Base-by-base conservation (phyloP, 2,888 invertebrate genomes). In the Dimorphilus gyrociliatus region DNA sequence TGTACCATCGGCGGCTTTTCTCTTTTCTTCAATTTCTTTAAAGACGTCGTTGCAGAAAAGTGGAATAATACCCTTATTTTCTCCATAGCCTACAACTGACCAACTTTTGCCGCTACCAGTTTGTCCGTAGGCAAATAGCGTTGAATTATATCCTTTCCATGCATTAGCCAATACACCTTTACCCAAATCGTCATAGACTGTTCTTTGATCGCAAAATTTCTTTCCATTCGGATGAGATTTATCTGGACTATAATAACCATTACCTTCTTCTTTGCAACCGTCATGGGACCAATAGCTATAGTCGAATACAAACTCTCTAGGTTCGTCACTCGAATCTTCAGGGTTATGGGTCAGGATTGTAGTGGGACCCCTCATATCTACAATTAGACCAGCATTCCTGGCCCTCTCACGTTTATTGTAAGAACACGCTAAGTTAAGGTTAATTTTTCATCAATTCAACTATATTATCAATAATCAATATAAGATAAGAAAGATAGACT, bases 81-180 rank as follows among this genome's bases (percentile, higher is more conserved):
- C 43, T 3, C 67, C 68, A 41, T 66, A 67, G 14, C 71, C 71
- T 8, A 71, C 66, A 37, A 71, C 63, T 4, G 70, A 69, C 58
- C 66, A 71, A 37, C 68, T 68, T 49, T 71, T 71, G 2, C 71
- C 71, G 6, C 66, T 64, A 16, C 69, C 70, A 12, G 58, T 60
- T 48, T 70, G 70, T 19, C 71, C 71, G 38, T 71, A 71, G 3
- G 70, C 70, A 46, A 71, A 69, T 26, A 72, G 50, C 3, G 69
- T 65, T 3, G 69, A 65, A 46, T 72, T 71, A 51, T 66, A 69
- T 2, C 70, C 70, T 30, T 66, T 60, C 67, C 69, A 69, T 0
- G 70, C 69, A 50, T 71, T 70, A 16, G 62, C 58, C 33, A 71
- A 45, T 8, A 72, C 63, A 18, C 66, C 68, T 16, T 53, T 44